Base-by-base conservation (phyloP, 2,888 invertebrate species). In the Tenthredo scrophulariae region DNA sequence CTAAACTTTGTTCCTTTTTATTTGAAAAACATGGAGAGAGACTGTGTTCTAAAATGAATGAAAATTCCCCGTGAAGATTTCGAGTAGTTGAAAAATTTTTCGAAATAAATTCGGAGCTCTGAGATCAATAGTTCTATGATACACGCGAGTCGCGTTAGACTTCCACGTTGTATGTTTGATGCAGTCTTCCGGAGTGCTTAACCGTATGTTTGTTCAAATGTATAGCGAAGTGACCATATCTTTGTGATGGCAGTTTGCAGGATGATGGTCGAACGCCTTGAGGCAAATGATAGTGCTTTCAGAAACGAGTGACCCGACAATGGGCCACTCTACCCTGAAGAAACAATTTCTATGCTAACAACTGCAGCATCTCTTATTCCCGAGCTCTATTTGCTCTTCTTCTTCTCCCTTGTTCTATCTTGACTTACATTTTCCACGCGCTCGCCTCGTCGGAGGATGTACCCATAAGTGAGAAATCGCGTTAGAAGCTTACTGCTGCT, bases 311-410 rank as follows among this genome's bases (percentile, higher is more conserved):
- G 91, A 92, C 91, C 91, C 90, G 89, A 92, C 92, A 91, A 92
- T 91, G 90, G 91, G 90, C 91, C 90, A 91, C 92, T 92, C 89
- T 89, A 90, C 90, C 90, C 87, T 89, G 90, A 87, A 88, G 87
- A 88, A 89, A 90, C 92, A 91, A 92, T 92, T 92, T 89, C 92
- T 91, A 92, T 92, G 91, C 92, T 92, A 92, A 92, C 92, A 90
- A 90, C 79, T 58, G 58, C 79, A 29, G 22, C 13, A 40, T 40
- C 37, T 62, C 33, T 22, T 37, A 37, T 40, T 62, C 18, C 13
- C 18, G 18, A 54, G 18, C 15, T 13, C 18, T n/a, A 26, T 77
- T 33, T 26, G 33, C 43, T n/a, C 15, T 37, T 15, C 6, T 37
- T 54, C 40, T 58, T n/a, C 58, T 72, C 22, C 29, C 62, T 43